phyloP scores from a whole-genome alignment of 2,113 vertebrate species.

The Vombatus ursinus region DNA sequence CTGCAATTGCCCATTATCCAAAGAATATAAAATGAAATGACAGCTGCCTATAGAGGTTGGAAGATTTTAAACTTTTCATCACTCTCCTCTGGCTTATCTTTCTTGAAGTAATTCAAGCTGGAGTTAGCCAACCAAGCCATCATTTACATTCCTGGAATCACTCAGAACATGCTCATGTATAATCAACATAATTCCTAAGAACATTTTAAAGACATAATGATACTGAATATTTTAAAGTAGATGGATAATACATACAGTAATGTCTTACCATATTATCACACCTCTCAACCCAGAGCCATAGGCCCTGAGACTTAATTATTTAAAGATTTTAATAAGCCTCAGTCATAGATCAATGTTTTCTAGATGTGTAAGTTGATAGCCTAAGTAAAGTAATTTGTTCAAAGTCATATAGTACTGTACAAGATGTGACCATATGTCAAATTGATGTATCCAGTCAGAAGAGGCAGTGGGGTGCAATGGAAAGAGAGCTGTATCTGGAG shows the following conservation, averaged over 20 bases:
- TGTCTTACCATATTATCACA: slow-evolving; percentile 48
- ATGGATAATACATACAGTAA: slow-evolving; percentile 50
- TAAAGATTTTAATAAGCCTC: slow-evolving; percentile 61
- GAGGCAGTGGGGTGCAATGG: background rate
- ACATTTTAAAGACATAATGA: slow-evolving; percentile 69
- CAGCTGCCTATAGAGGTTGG: slow-evolving; percentile 51
- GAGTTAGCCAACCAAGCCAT: slow-evolving; percentile 58
- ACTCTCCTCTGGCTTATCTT: slow-evolving; percentile 21
- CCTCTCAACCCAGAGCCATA: slow-evolving; percentile 62
- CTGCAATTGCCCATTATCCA: slow-evolving; percentile 54
- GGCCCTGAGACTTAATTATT: slow-evolving; percentile 72
- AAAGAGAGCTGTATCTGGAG: background rate
- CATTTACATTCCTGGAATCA: slow-evolving; percentile 61
- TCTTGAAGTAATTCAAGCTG: slow-evolving; percentile 51
- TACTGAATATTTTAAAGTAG: slow-evolving; percentile 70
- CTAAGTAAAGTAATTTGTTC: slow-evolving; percentile 56
- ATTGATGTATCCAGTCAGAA: background rate
- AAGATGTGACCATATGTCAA: background rate
- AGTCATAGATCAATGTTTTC: slow-evolving; percentile 65
- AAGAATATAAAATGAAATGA: slow-evolving; percentile 64
- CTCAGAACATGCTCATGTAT: slow-evolving; percentile 50
- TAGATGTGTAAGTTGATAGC: slow-evolving; percentile 58
- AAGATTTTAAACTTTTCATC: slow-evolving; percentile 49
- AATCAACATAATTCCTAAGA: slow-evolving; percentile 69
- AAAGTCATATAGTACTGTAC: slow-evolving; percentile 46